A percentile compares a stretch with the other conserved stretches of the same genome.
phyloP scores from a whole-genome alignment of 1,140 invertebrate species.

The Heliconius nattereri region DNA sequence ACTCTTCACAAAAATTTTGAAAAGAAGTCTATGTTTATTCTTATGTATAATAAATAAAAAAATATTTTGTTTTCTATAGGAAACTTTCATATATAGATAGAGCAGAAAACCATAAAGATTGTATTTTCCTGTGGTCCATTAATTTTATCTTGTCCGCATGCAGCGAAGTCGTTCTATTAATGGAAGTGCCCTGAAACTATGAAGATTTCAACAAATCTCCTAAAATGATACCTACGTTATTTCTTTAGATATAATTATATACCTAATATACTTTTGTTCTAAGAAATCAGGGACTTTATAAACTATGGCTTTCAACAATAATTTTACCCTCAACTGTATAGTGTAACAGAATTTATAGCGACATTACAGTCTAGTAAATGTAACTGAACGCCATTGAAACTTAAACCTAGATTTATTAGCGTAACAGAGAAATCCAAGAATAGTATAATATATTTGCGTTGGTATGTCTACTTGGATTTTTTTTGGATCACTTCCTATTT shows the following conservation, averaged over 20 bases:
- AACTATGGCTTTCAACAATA: not conserved
- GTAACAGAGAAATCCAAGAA: not conserved
- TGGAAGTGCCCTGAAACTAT: not conserved
- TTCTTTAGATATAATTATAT: not conserved
- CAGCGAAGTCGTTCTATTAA: not conserved
- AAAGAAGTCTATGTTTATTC: no score
- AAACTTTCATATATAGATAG: not conserved
- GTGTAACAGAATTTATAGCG: not conserved
- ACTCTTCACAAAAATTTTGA: no score
- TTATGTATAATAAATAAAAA: not conserved
- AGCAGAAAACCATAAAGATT: not conserved
- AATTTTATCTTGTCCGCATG: not conserved
- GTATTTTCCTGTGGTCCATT: not conserved
- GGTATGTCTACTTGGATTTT: no score
- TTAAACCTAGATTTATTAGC: slow-evolving; percentile 1
- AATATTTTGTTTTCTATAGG: not conserved
- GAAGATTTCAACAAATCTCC: not conserved
- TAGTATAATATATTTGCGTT: no score
- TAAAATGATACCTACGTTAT: not conserved
- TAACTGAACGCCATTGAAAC: not conserved
- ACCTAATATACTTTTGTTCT: not conserved
- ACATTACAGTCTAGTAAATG: not conserved
- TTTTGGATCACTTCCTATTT: no score
- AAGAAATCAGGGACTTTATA: not conserved
- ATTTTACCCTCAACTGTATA: not conserved